phyloP scores from a whole-genome alignment of 1,140 invertebrate species.

The Anoplophora glabripennis region DNA sequence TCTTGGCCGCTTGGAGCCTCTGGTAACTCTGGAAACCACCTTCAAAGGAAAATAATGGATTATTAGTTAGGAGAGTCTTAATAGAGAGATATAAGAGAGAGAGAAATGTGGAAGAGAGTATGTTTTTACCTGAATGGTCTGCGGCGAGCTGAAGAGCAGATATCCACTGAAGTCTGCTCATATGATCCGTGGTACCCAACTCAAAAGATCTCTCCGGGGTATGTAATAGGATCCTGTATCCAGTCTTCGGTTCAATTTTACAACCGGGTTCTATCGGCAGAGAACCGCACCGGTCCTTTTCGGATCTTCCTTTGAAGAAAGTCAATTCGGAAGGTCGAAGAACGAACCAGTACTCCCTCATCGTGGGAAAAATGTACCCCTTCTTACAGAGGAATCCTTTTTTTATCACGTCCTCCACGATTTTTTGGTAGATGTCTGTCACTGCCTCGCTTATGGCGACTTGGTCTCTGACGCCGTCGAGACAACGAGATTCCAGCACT shows the following conservation, averaged over 20 bases:
- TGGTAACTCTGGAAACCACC: slow-evolving; percentile 64
- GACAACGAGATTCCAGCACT: slow-evolving; percentile 69
- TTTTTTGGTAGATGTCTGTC: slow-evolving; percentile 72
- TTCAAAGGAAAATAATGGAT: neutral
- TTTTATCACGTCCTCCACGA: slow-evolving; percentile 78
- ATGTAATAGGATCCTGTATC: slow-evolving; percentile 56
- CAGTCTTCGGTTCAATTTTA: slow-evolving; percentile 59
- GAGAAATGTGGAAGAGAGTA: too few relatives aligned
- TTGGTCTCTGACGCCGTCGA: slow-evolving; percentile 57
- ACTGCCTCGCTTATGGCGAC: slow-evolving; percentile 68
- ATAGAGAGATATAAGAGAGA: too few relatives aligned
- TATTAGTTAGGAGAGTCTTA: too few relatives aligned
- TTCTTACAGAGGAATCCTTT: slow-evolving; percentile 71
- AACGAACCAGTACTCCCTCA: slow-evolving; percentile 79
- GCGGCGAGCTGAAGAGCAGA: slow-evolving; percentile 68
- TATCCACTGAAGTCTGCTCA: slow-evolving; percentile 68
- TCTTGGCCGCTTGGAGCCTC: slow-evolving; percentile 57
- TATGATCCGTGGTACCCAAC: slow-evolving; percentile 66
- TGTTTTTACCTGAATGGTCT: slow-evolving; percentile 54
- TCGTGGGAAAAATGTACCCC: slow-evolving; percentile 70
- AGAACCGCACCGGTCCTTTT: slow-evolving; percentile 68
- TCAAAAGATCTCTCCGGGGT: slow-evolving; percentile 67
- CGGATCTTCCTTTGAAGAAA: slow-evolving; percentile 70
- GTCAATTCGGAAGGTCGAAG: slow-evolving; percentile 69
- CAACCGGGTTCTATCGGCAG: slow-evolving; percentile 64